These are phyloP conservation scores for Hylia prasina DNA, from an alignment of 2,113 vertebrate genomes.

Conservation along the genomic window DNA sequence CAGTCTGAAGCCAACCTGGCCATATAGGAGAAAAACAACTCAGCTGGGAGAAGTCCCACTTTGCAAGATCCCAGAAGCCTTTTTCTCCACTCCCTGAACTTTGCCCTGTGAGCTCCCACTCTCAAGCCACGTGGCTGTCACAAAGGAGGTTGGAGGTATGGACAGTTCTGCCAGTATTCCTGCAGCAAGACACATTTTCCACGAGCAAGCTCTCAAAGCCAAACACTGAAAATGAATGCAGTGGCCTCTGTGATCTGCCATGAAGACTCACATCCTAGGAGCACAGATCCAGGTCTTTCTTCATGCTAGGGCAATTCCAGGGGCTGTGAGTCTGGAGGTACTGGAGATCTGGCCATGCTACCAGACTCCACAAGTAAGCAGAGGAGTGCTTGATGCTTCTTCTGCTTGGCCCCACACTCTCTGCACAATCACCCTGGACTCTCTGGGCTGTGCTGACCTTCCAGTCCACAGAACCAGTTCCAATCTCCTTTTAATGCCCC, in stretches of 20 bases:
- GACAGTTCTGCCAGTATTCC: background rate
- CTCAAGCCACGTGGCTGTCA: background rate
- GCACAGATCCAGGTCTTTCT: background rate
- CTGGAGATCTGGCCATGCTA: no score
- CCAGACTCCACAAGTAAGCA: background rate
- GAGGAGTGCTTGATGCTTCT: background rate
- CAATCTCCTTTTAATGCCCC: accelerated
- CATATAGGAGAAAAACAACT: background rate
- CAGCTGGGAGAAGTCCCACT: background rate
- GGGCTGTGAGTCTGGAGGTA: background rate
- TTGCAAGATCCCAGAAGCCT: background rate
- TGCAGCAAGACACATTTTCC: background rate
- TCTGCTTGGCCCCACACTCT: background rate
- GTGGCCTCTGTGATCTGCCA: background rate
- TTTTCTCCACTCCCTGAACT: background rate
- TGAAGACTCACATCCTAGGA: background rate
- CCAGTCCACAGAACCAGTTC: background rate
- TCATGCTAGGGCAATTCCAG: background rate
- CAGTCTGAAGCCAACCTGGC: background rate
- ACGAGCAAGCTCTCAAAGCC: background rate
- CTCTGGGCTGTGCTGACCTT: background rate
- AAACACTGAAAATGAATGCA: background rate
- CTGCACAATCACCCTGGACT: background rate
- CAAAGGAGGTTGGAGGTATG: background rate
- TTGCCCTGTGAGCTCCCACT: background rate